Evolutionary conservation across 1,140 invertebrate species (phyloP), one percentile per base, ranked within the genome.

Genomic region (Dolichoris vasculosae): DNA sequence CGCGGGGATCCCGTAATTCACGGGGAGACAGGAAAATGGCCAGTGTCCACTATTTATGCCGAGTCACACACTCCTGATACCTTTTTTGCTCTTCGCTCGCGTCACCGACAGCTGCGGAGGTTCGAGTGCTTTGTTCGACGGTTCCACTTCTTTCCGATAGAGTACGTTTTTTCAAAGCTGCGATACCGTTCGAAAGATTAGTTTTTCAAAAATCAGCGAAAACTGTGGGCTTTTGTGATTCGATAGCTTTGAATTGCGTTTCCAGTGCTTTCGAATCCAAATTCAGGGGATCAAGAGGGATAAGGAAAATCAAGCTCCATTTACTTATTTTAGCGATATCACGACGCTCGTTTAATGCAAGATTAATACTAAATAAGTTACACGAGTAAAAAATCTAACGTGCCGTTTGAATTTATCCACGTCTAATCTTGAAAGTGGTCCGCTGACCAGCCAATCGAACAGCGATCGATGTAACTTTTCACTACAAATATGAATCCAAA

Each of bases 1-100:
- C 71, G 55, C 71, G 51, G 63, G 76, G 82, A 26, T 76, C 71
- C 40, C 71, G 51, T 76, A 83, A 63, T 75, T 73, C 81, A 83
- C 48, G 35, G 69, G 76, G 1, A 32, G 71, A 83, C 71, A 76
- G 55, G 82, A 63, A 83, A 63, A 76, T 76, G 51, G 51, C 32
- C 51, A 30, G 26, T 43, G 4, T 43, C 73, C 51, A 55, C 51
- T 76, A 76, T 77, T 77, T 77, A 77, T 77, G 48, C 69, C 35
- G 38, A 73, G 38, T 73, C 69, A 73, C 55, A 73, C 55, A 59
- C 4, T 59, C 23, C 23, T 9, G 20, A 59, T 59, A 59, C 55
- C 20, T 59, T 59, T 26, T 73, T 26, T 30, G 30, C 30, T 17
- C 63, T 30, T 64, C 20, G 30, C n/a, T 30, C 23, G 23, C 35